Evolutionary conservation across 2,888 invertebrate species (phyloP).

Genomic region (Mycalesis mineus): DNA sequence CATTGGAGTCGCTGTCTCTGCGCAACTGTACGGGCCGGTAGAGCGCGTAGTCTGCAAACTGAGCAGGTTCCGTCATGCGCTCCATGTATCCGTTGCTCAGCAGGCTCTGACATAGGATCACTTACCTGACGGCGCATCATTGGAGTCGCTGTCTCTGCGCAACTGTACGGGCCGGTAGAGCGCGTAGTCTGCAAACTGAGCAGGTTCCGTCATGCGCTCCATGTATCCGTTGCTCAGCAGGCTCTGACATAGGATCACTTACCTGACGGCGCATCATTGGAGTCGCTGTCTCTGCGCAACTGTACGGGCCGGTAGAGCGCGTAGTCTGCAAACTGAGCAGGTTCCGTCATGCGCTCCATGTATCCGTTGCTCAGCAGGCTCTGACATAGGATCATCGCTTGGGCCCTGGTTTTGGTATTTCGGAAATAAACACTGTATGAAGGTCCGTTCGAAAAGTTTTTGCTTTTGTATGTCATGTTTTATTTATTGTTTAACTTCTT

Average conservation of each 20-base stretch:
- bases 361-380: conserved; percentile 86
- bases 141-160: conserved; percentile 28
- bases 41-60: no score
- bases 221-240: conserved; percentile 86
- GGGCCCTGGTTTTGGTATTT: conserved; percentile 69
- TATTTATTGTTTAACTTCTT: no score
- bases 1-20: no score
- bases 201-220: conserved; percentile 80
- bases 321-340: conserved; percentile 80
- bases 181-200: conserved; percentile 80
- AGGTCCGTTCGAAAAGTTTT: no score
- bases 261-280: conserved; percentile 6
- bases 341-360: conserved; percentile 82
- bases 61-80: no score
- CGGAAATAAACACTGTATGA: background rate
- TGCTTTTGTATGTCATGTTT: no score
- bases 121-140: conserved; percentile 6
- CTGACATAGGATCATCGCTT: conserved; percentile 87
- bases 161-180: conserved; percentile 67
- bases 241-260: conserved; percentile 84
- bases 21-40: no score
- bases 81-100: no score
- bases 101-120: no score
- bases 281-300: conserved; percentile 28
- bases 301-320: conserved; percentile 73